These are phyloP conservation scores for Scomber scombrus DNA, from an alignment of 2,113 vertebrate species.

Conservation along the genomic window DNA sequence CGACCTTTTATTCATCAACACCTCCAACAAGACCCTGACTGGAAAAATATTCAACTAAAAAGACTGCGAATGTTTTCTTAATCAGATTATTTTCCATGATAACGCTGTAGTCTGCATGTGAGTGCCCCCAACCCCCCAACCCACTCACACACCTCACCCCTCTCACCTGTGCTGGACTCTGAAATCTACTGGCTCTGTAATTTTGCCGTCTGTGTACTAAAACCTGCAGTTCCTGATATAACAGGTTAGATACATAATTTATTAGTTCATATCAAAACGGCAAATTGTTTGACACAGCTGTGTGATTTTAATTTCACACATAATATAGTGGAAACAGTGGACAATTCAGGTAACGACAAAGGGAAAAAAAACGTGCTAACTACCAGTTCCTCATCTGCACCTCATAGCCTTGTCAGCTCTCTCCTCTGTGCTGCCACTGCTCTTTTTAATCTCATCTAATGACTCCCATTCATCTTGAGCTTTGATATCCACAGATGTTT, in stretches of 20 bases:
- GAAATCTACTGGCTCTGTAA: not conserved
- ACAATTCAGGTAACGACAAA: not conserved
- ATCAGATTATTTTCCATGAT: not conserved
- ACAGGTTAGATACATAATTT: not conserved
- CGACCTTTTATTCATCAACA: too few relatives aligned
- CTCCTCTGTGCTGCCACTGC: constrained; percentile 24
- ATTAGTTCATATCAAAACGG: not conserved
- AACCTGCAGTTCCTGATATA: too few relatives aligned
- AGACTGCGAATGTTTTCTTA: not conserved
- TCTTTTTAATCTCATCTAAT: constrained; percentile 72
- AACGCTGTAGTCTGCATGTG: not conserved
- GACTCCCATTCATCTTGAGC: constrained; percentile 69
- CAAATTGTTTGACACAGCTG: not conserved
- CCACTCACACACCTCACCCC: too few relatives aligned
- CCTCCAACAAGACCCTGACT: too few relatives aligned
- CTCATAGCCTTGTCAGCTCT: constrained; percentile 28
- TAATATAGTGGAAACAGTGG: not conserved
- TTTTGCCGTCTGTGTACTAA: too few relatives aligned
- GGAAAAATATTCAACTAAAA: not conserved
- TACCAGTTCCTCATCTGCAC: constrained; percentile 19
- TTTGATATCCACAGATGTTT: constrained; percentile 60
- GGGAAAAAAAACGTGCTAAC: not conserved
- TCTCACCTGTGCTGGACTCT: not conserved
- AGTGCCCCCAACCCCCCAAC: not conserved
- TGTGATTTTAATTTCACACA: not conserved